A percentile compares a stretch with the other conserved stretches of the same genome.
Evolutionary conservation across 2,113 vertebrate genomes (phyloP).

Genomic region (Rhabdomys dilectus): DNA sequence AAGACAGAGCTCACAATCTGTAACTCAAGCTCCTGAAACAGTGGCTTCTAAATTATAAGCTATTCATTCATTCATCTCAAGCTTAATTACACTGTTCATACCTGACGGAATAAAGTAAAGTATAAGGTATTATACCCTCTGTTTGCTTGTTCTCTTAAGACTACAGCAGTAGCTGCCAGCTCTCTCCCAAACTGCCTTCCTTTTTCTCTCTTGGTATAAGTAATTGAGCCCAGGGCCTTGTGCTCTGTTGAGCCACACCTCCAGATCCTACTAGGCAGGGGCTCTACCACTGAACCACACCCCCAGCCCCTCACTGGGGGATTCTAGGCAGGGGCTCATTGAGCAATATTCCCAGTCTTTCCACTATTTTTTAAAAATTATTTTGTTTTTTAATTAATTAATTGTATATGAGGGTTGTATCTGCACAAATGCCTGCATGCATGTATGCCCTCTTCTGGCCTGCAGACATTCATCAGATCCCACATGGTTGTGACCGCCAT

Average conservation of each 20-base stretch:
- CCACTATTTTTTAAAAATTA: too few relatives aligned
- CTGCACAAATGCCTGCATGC: not conserved
- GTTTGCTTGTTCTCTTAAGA: not conserved
- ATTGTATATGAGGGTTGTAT: not conserved
- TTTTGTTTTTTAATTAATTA: not conserved
- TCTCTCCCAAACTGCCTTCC: not conserved
- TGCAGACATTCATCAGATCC: not conserved
- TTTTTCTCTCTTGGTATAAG: not conserved
- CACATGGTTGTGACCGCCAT: not conserved
- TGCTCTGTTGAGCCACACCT: not conserved
- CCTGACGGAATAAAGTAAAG: not conserved
- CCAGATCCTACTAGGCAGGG: not conserved
- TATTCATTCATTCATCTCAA: not conserved
- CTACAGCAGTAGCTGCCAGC: not conserved
- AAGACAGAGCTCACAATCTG: not conserved
- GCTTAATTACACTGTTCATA: not conserved
- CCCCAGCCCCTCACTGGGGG: not conserved
- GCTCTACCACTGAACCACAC: not conserved
- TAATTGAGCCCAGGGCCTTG: not conserved
- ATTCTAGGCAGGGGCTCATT: not conserved
- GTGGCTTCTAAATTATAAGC: not conserved
- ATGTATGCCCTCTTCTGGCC: too few relatives aligned
- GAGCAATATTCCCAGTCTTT: not conserved
- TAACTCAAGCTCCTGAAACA: fast-evolving
- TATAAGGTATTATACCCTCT: not conserved